Evolutionary conservation across 2,797 vertebrate species (phyloP).

Genomic region (Lophura swinhoii): DNA sequence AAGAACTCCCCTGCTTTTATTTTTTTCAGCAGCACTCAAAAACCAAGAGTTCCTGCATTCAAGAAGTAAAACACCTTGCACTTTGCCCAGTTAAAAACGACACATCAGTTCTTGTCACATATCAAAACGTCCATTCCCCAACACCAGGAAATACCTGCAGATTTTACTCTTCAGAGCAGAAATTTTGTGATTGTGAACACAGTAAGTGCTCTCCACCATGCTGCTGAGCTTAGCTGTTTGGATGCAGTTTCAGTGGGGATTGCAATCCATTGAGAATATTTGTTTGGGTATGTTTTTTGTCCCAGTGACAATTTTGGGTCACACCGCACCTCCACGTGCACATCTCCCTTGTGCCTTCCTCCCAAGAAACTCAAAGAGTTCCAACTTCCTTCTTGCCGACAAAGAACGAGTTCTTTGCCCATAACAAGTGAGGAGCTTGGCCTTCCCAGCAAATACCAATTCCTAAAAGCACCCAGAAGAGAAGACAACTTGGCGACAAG

Average conservation of each 20-base stretch:
- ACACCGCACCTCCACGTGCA: background rate
- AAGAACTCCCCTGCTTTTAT: background rate
- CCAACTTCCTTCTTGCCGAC: slow-evolving; percentile 1
- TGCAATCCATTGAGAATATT: background rate
- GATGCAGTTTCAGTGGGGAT: background rate
- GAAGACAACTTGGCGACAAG: background rate
- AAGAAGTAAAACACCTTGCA: background rate
- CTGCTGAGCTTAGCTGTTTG: background rate
- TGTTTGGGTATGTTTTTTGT: background rate
- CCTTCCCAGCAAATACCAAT: slow-evolving; percentile 26
- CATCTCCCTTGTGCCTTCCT: slow-evolving; percentile 20
- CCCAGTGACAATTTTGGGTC: background rate
- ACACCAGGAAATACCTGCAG: background rate
- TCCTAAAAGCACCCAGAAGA: slow-evolving; percentile 10
- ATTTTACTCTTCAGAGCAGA: background rate
- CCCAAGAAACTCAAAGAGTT: background rate
- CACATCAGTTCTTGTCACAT: background rate
- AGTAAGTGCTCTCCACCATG: background rate
- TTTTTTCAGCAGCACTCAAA: background rate
- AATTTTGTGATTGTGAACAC: background rate
- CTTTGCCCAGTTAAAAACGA: background rate
- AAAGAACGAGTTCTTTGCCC: background rate
- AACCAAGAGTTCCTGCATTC: background rate
- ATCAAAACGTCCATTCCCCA: background rate
- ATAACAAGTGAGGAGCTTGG: slow-evolving; percentile 27